Percentiles rank a stretch among this genome's conserved stretches.
Evolutionary conservation across 1,140 invertebrate genomes (phyloP).

Genomic region (Calliphora vicina): DNA sequence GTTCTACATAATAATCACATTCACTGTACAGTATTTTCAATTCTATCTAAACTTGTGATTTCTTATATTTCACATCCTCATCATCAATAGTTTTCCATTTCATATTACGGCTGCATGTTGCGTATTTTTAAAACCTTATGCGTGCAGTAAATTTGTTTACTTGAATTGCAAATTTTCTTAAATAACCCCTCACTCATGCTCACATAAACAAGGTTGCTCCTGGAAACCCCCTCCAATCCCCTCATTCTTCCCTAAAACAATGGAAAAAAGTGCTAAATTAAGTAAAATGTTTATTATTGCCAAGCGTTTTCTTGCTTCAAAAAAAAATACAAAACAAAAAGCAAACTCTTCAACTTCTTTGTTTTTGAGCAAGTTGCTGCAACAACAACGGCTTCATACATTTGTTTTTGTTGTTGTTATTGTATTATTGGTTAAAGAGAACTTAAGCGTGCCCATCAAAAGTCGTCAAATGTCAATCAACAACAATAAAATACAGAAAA

Average conservation of each 20-base stretch:
- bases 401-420: not conserved
- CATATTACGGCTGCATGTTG: not conserved
- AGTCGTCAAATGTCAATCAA: conserved; percentile 44
- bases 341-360: too few species aligned
- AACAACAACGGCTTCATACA: not conserved
- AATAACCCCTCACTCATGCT: too few species aligned
- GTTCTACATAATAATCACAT: too few species aligned
- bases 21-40: too few species aligned
- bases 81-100: not conserved
- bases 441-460: conserved; percentile 39
- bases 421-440: conserved; percentile 26
- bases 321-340: too few species aligned
- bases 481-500: not conserved
- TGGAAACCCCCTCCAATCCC: not conserved
- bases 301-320: not conserved
- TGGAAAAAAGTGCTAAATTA: conserved; percentile 16
- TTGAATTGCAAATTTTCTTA: not conserved
- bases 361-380: too few species aligned
- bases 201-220: too few species aligned
- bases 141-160: conserved; percentile 42
- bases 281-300: conserved; percentile 29
- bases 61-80: too few species aligned
- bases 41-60: too few species aligned
- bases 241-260: not conserved
- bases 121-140: not conserved